Evolutionary conservation across 2,888 invertebrate species (phyloP).

Genomic region (Gisinianus flammeolus): DNA sequence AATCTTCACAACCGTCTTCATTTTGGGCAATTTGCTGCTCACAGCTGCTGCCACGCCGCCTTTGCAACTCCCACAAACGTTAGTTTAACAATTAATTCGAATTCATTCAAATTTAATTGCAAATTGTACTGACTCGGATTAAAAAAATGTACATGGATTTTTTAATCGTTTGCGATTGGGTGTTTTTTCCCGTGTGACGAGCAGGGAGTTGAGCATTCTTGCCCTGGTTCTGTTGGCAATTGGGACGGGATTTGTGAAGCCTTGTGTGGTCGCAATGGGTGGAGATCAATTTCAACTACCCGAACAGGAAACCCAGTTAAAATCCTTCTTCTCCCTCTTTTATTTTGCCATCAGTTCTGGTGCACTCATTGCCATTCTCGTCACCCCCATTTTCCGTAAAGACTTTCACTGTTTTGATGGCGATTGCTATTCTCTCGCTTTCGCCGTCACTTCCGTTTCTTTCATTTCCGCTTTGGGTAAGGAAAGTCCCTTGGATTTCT

Average conservation of each 20-base stretch:
- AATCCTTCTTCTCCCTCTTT: constrained; percentile 89
- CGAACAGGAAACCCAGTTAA: constrained; percentile 77
- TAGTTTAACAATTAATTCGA: background rate
- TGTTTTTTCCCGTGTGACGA: too few relatives aligned
- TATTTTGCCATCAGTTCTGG: constrained; percentile 89
- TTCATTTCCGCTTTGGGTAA: constrained; percentile 45
- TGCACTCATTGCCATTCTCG: constrained; percentile 69
- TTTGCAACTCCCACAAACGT: constrained; percentile 51
- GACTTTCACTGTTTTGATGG: constrained; percentile 60
- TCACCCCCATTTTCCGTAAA: constrained; percentile 75
- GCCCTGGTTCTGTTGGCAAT: constrained; percentile 74
- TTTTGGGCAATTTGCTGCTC: constrained; percentile 64
- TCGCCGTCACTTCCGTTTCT: constrained; percentile 43
- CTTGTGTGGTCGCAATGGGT: constrained; percentile 93
- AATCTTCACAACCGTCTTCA: constrained; percentile 66
- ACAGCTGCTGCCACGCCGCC: constrained; percentile 63
- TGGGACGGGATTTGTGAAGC: constrained; percentile 95
- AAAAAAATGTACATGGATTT: background rate
- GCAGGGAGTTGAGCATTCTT: constrained; percentile 63
- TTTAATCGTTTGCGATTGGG: background rate
- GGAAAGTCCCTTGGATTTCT: background rate
- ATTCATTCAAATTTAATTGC: background rate
- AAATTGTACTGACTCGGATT: background rate
- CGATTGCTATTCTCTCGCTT: constrained; percentile 48
- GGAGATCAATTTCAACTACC: constrained; percentile 89